Percentiles rank a stretch among this genome's conserved stretches.
Conservation (phyloP, 2,113 vertebrate genomes). For the Strigops habroptila region DNA sequence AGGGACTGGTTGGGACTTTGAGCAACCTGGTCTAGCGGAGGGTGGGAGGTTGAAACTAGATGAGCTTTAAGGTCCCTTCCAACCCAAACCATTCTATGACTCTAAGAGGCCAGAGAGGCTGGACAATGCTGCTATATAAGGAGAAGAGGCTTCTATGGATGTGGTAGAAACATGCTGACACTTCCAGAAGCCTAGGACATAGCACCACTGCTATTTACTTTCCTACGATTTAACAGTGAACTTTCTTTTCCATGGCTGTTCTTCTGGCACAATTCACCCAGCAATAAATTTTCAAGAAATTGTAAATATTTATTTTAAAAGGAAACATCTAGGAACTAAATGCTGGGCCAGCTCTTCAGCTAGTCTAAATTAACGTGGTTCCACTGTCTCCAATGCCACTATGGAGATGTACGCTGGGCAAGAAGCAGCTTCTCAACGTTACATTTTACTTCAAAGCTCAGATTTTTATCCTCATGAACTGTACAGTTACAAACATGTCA, state of each 20-base stretch:
- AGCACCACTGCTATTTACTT: background rate
- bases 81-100: background rate
- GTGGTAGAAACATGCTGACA: background rate
- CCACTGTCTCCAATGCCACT: background rate
- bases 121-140: background rate
- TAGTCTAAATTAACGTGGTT: background rate
- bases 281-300: constrained; percentile 14
- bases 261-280: background rate
- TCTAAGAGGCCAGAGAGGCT: background rate
- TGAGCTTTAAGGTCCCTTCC: background rate
- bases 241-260: background rate
- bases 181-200: background rate
- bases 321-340: background rate
- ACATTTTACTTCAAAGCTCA: background rate
- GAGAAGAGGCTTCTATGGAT: background rate
- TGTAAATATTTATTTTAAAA: constrained; percentile 33
- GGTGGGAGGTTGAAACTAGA: background rate
- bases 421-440: background rate
- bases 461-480: background rate
- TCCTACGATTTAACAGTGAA: background rate
- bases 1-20: background rate
- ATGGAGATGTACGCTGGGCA: background rate
- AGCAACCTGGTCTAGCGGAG: background rate
- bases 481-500: background rate
- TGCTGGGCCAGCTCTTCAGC: background rate